A percentile compares a stretch with the other conserved stretches of the same genome.
Conservation (phyloP, 2,888 invertebrate genomes). For the Drosophila mimetica region DNA sequence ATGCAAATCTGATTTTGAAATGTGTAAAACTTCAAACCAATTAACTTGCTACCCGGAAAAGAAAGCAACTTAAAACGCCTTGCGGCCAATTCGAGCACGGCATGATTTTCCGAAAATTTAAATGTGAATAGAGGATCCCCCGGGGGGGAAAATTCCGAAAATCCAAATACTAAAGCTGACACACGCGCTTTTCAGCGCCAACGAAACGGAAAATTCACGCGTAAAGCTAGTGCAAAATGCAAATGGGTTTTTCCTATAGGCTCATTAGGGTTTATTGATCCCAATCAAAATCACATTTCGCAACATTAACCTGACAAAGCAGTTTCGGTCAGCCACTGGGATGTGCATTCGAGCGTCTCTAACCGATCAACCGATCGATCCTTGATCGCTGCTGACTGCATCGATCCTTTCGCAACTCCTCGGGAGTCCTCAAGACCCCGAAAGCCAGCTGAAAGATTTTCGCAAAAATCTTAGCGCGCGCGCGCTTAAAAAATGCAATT, state of each 20-base stretch:
- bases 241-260: conserved; percentile 65
- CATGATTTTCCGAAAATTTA: conserved; percentile 56
- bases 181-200: conserved; percentile 75
- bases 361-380: conserved; percentile 51
- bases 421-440: conserved; percentile 41
- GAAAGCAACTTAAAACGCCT: conserved; percentile 75
- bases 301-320: conserved; percentile 80
- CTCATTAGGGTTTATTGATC: conserved; percentile 75
- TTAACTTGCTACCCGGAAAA: conserved; percentile 65
- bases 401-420: conserved; percentile 26
- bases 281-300: conserved; percentile 81
- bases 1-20: conserved; percentile 57
- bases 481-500: conserved; percentile 78
- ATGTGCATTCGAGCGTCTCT: conserved; percentile 63
- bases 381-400: conserved; percentile 14
- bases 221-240: conserved; percentile 58
- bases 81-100: conserved; percentile 49
- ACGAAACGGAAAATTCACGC: conserved; percentile 74
- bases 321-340: conserved; percentile 21
- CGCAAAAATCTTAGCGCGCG: conserved; percentile 67
- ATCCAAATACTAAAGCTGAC: conserved; percentile 56
- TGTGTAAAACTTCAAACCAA: conserved; percentile 73
- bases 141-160: conserved; percentile 25
- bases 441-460: conserved; percentile 75
- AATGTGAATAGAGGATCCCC: conserved; percentile 63